phyloP scores from a whole-genome alignment of 2,113 vertebrate genomes.

The Heliornis fulica region DNA sequence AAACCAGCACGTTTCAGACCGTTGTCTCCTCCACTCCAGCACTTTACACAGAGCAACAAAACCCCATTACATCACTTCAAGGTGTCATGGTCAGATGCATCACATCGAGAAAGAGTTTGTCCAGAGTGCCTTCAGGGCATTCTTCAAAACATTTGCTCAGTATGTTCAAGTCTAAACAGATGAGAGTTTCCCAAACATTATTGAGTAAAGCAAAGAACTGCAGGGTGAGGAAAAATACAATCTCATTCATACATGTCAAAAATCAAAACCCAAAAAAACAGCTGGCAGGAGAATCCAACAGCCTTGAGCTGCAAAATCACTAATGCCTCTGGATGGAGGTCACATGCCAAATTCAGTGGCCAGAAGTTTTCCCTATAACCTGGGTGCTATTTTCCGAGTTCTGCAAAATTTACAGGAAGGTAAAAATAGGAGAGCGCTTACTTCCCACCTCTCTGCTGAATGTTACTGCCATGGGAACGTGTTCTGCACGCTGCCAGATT shows the following conservation, averaged over 20 bases:
- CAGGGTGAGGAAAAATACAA: neutral
- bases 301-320: neutral
- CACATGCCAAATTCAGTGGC: neutral
- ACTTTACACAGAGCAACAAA: constrained; percentile 2
- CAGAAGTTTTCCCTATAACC: neutral
- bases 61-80: neutral
- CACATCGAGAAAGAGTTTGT: neutral
- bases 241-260: neutral
- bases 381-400: neutral
- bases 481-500: constrained; percentile 18
- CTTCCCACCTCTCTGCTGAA: constrained; percentile 54
- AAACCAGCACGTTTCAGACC: neutral
- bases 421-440: constrained; percentile 52
- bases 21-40: neutral
- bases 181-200: neutral
- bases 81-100: constrained; percentile 22
- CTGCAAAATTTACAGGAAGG: constrained; percentile 24
- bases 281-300: neutral
- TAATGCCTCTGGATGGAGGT: neutral
- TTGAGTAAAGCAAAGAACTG: neutral
- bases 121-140: neutral
- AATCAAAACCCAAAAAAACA: fast-evolving
- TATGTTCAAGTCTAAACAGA: neutral
- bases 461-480: constrained; percentile 56
- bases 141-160: neutral